Evolutionary conservation across 2,888 invertebrate species (phyloP).

Genomic region (Drosophila eohydei): DNA sequence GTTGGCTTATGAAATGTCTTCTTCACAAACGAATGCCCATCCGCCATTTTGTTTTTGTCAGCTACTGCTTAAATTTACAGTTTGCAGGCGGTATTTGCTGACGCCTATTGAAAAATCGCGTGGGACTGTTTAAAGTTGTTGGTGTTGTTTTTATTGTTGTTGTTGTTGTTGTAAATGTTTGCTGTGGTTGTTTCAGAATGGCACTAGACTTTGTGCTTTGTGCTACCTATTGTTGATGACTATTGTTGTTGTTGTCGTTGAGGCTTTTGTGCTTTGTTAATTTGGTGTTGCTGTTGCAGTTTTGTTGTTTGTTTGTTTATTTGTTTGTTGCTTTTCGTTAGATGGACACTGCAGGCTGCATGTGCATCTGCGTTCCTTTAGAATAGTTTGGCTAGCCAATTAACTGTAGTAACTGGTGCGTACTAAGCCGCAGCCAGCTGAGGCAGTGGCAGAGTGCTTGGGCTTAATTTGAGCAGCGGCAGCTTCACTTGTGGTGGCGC

Average conservation of each 20-base stretch:
- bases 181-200: conserved; percentile 26
- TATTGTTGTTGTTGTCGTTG: conserved; percentile 34
- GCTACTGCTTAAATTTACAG: conserved; percentile 56
- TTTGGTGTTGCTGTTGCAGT: conserved; percentile 34
- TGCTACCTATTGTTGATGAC: conserved; percentile 35
- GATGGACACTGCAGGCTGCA: conserved; percentile 15
- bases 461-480: conserved; percentile 26
- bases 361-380: conserved; percentile 31
- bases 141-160: conserved; percentile 13
- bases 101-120: conserved; percentile 42
- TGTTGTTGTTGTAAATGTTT: conserved; percentile 19
- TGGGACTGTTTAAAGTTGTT: conserved; percentile 30
- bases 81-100: conserved; percentile 35
- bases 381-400: conserved; percentile 43
- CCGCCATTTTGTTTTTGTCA: conserved; percentile 85
- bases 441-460: conserved; percentile 50
- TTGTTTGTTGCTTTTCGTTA: conserved; percentile 13
- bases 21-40: conserved; percentile 99
- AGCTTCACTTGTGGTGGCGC: conserved; percentile 15
- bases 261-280: conserved; percentile 44
- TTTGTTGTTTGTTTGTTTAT: conserved; percentile 17
- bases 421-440: conserved; percentile 56
- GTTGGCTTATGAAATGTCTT: conserved; percentile 99
- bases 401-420: conserved; percentile 46
- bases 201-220: conserved; percentile 39